These are phyloP conservation scores for Anguilla marmorata DNA, from an alignment of 2,797 vertebrate species.

Conservation along the genomic window DNA sequence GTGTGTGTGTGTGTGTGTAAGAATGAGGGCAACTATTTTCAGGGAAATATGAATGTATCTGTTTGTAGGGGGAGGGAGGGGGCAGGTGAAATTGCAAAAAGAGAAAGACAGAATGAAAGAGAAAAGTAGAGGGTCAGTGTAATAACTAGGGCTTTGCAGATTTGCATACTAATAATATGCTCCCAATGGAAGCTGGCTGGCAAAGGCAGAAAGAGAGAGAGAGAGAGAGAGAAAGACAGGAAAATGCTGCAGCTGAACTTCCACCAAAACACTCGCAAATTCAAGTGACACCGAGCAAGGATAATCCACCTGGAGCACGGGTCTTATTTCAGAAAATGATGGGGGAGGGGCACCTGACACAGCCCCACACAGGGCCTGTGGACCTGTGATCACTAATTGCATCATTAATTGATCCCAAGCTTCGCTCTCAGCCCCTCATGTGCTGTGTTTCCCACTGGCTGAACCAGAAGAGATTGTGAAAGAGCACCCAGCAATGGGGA, in stretches of 20 bases:
- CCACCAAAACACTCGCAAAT: constrained; percentile 41
- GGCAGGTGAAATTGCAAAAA: constrained; percentile 59
- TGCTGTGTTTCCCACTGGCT: background rate
- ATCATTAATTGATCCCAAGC: background rate
- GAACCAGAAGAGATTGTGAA: background rate
- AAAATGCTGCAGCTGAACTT: constrained; percentile 41
- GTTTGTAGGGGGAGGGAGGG: constrained; percentile 70
- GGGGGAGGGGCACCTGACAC: constrained; percentile 19
- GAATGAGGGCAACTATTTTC: constrained; percentile 60
- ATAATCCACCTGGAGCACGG: constrained; percentile 44
- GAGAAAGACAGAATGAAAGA: constrained; percentile 68
- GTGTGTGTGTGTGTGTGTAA: constrained; percentile 51
- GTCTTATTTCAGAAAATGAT: constrained; percentile 31
- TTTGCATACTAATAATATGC: constrained; percentile 80
- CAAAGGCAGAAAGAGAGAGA: constrained; percentile 29
- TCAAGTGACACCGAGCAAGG: constrained; percentile 33
- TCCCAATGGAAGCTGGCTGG: constrained; percentile 69
- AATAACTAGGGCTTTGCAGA: constrained; percentile 80
- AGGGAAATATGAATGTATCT: constrained; percentile 54
- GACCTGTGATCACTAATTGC: constrained; percentile 49
- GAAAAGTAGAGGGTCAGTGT: constrained; percentile 70
- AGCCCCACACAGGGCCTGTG: background rate
- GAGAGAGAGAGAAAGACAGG: constrained; percentile 14
- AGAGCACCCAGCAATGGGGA: background rate
- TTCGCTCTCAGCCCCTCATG: background rate